phyloP scores from a whole-genome alignment of 2,113 vertebrate species.

The Thalassarche chlororhynchos region DNA sequence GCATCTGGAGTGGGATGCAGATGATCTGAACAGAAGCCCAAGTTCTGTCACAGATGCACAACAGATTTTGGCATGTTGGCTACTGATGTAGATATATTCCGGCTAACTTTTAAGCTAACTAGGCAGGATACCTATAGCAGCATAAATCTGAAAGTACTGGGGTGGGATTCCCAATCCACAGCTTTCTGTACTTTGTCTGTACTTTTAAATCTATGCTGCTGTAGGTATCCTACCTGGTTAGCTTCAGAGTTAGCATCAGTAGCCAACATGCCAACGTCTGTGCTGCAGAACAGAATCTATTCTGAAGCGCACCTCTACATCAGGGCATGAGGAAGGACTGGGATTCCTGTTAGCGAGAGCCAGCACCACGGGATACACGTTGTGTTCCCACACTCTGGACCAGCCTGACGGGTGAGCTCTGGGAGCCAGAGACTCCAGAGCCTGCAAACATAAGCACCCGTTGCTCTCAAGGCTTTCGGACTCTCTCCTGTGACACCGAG shows the following conservation, averaged over 20 bases:
- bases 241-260: not conserved
- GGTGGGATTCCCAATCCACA: not conserved
- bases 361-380: not conserved
- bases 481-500: not conserved
- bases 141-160: not conserved
- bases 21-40: not conserved
- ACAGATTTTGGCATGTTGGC: not conserved
- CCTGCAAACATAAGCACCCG: not conserved
- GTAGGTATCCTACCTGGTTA: not conserved
- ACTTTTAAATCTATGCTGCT: not conserved
- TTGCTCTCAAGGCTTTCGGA: rapidly evolving
- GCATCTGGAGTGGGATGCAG: not conserved
- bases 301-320: not conserved
- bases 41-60: not conserved
- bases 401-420: not conserved
- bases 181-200: not conserved
- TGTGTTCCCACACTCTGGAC: not conserved
- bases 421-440: not conserved
- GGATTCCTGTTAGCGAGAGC: not conserved
- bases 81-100: not conserved
- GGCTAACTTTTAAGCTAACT: not conserved
- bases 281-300: not conserved
- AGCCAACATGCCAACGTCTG: rapidly evolving
- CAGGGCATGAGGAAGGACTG: not conserved
- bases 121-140: not conserved